Conservation (phyloP, 2,113 vertebrate genomes). For the Emydocephalus ijimae region DNA sequence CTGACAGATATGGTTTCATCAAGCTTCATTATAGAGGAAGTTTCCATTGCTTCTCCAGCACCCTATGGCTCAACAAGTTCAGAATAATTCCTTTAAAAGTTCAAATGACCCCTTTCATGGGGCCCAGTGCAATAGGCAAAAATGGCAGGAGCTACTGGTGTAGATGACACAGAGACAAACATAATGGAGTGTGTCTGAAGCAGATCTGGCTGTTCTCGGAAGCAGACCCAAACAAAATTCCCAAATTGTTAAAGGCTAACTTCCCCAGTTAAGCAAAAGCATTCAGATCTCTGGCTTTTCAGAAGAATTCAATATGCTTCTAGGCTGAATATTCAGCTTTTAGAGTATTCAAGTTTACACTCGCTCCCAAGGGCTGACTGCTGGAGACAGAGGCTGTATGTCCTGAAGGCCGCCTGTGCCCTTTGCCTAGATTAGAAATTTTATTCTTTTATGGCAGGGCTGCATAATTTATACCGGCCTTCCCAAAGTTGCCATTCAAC, state of each 20-base stretch:
- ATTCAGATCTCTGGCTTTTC: neutral
- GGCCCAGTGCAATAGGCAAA: neutral
- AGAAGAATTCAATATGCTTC: neutral
- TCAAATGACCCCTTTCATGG: neutral
- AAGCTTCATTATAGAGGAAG: no score
- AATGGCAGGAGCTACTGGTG: neutral
- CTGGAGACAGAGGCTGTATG: neutral
- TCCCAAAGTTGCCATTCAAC: neutral
- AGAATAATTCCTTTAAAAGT: neutral
- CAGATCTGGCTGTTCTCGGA: neutral
- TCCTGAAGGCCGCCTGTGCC: neutral
- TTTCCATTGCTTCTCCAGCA: neutral
- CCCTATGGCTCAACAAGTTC: neutral
- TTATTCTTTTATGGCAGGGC: neutral
- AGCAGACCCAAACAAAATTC: neutral
- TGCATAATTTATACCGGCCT: neutral
- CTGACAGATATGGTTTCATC: neutral
- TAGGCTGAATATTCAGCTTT: neutral
- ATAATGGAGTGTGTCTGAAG: neutral
- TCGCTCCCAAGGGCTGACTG: neutral
- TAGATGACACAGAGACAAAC: neutral
- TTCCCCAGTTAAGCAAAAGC: neutral
- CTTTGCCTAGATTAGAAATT: neutral
- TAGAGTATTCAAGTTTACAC: neutral
- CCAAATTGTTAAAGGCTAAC: neutral